Evolutionary conservation across 1,140 invertebrate genomes (phyloP).

Genomic region (Cotesia typhae): DNA sequence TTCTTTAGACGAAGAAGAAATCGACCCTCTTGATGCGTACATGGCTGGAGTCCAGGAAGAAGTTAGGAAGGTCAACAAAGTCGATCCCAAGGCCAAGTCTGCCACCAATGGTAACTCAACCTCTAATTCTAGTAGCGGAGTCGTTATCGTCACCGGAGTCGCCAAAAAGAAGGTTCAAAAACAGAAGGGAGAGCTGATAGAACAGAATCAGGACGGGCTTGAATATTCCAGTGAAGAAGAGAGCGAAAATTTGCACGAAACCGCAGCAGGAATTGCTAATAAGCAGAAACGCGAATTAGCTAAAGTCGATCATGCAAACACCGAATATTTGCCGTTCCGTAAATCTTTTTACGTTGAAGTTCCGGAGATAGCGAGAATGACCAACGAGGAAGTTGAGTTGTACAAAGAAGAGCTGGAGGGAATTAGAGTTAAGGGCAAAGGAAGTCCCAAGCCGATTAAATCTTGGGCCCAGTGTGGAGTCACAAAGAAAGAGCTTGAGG

Average conservation of each 20-base stretch:
- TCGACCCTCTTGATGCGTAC: constrained; percentile 96
- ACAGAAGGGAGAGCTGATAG: constrained; percentile 91
- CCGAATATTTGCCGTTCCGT: constrained; percentile 88
- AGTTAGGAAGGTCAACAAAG: constrained; percentile 89
- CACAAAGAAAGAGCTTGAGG: constrained; percentile 94
- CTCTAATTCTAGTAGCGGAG: constrained; percentile 62
- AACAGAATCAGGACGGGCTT: constrained; percentile 95
- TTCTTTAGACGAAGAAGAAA: constrained; percentile 73
- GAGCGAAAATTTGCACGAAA: constrained; percentile 90
- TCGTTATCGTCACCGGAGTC: constrained; percentile 88
- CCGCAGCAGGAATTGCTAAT: constrained; percentile 86
- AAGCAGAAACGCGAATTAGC: constrained; percentile 90
- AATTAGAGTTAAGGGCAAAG: constrained; percentile 84
- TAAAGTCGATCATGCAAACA: constrained; percentile 86
- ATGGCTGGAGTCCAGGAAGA: constrained; percentile 92
- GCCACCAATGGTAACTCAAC: constrained; percentile 62
- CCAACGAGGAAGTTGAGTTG: constrained; percentile 84
- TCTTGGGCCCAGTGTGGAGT: constrained; percentile 99
- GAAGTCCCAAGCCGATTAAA: constrained; percentile 94
- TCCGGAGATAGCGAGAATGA: constrained; percentile 87
- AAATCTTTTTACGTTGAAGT: constrained; percentile 98
- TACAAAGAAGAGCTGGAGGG: constrained; percentile 88
- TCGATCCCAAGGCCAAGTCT: constrained; percentile 68
- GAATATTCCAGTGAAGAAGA: constrained; percentile 99
- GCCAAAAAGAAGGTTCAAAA: constrained; percentile 83